phyloP scores from a whole-genome alignment of 2,888 invertebrate genomes.

The Acanthosepion lycidas region DNA sequence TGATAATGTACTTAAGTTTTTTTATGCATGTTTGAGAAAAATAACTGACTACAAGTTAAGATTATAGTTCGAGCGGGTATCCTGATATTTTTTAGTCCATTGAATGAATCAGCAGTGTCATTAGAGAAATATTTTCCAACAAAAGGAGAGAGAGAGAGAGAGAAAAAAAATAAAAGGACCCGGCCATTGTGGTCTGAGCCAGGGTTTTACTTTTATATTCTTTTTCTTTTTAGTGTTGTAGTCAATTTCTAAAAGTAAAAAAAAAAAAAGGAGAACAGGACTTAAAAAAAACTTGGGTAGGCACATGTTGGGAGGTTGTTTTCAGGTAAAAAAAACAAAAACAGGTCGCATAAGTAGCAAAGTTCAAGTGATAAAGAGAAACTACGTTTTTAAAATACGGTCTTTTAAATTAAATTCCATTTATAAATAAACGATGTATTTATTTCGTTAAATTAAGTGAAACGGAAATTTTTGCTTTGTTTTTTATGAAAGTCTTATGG shows the following conservation, averaged over 20 bases:
- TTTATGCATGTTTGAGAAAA: background rate
- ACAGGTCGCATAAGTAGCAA: background rate
- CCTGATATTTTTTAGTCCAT: background rate
- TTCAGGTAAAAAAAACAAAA: background rate
- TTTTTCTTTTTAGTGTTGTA: background rate
- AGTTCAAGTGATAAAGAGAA: background rate
- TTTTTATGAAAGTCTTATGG: too few species aligned
- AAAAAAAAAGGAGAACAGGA: background rate
- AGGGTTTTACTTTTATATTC: background rate
- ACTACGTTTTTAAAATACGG: background rate
- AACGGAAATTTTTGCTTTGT: too few species aligned
- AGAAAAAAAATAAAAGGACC: background rate
- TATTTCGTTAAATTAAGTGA: too few species aligned
- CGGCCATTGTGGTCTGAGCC: background rate
- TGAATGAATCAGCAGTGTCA: background rate
- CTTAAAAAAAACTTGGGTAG: background rate
- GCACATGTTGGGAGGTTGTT: background rate
- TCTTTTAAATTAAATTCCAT: background rate
- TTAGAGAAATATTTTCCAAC: background rate
- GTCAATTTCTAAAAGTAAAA: too few species aligned
- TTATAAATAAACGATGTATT: background rate
- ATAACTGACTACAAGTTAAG: background rate
- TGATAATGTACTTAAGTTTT: background rate
- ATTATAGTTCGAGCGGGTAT: rapidly evolving
- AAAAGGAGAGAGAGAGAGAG: background rate